phyloP scores from a whole-genome alignment of 2,888 invertebrate species.

The Tetramorium bicarinatum region DNA sequence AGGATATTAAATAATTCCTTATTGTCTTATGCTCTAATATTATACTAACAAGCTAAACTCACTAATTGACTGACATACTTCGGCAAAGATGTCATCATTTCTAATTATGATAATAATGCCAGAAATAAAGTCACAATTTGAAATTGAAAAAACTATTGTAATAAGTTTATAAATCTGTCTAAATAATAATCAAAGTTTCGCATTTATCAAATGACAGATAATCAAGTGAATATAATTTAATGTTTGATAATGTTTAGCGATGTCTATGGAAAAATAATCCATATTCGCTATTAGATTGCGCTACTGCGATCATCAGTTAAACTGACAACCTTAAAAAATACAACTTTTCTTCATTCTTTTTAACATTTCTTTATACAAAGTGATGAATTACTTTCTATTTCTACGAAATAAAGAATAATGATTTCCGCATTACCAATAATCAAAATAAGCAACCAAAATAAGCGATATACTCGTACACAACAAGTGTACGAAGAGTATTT shows the following conservation, averaged over 20 bases:
- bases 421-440: conserved; percentile 19
- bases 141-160: neutral
- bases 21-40: conserved; percentile 11
- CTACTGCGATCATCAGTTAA: neutral
- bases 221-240: neutral
- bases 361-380: conserved; percentile 11
- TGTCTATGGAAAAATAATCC: neutral
- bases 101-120: neutral
- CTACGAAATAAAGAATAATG: conserved; percentile 3
- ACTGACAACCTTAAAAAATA: conserved; percentile 3
- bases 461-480: neutral
- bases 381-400: conserved; percentile 2
- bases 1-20: conserved; percentile 32
- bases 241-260: neutral
- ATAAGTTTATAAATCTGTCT: neutral
- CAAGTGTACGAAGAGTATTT: neutral
- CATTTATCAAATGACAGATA: neutral
- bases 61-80: conserved; percentile 7
- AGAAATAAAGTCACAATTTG: neutral
- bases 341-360: neutral
- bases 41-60: neutral
- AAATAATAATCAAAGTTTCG: neutral
- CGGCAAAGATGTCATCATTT: conserved; percentile 2
- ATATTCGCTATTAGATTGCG: neutral
- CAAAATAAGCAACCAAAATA: neutral